A percentile compares a stretch with the other conserved stretches of the same genome.
Conservation (phyloP, 2,113 vertebrate genomes). For the Uria lomvia region DNA sequence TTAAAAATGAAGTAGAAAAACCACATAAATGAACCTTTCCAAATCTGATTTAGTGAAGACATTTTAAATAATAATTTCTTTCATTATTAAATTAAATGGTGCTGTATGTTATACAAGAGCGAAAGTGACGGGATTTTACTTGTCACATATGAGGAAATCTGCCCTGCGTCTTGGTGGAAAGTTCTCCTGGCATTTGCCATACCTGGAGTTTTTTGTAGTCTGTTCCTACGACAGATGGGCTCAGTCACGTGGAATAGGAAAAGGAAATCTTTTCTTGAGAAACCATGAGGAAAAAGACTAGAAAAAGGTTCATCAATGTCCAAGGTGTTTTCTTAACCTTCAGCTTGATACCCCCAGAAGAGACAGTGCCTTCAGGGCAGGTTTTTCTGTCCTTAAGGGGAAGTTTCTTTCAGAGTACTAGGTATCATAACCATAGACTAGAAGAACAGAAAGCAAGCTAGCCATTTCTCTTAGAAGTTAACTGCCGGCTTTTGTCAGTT, state of each 20-base stretch:
- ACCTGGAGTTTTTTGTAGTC: background rate
- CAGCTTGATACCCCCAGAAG: background rate
- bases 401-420: background rate
- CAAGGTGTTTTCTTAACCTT: background rate
- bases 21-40: background rate
- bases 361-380: background rate
- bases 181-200: background rate
- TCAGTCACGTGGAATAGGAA: background rate
- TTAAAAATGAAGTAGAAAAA: background rate
- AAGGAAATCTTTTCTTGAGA: background rate
- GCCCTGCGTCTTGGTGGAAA: background rate
- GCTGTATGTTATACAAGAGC: background rate
- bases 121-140: background rate
- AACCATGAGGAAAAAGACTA: background rate
- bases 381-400: background rate
- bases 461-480: background rate
- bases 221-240: background rate
- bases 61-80: background rate
- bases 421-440: background rate
- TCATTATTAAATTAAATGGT: background rate
- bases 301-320: background rate
- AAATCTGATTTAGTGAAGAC: background rate
- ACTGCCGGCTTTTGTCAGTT: background rate
- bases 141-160: background rate
- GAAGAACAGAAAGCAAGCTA: background rate